phyloP scores from a whole-genome alignment of 2,113 vertebrate genomes.

The Leptobrachium leishanense region DNA sequence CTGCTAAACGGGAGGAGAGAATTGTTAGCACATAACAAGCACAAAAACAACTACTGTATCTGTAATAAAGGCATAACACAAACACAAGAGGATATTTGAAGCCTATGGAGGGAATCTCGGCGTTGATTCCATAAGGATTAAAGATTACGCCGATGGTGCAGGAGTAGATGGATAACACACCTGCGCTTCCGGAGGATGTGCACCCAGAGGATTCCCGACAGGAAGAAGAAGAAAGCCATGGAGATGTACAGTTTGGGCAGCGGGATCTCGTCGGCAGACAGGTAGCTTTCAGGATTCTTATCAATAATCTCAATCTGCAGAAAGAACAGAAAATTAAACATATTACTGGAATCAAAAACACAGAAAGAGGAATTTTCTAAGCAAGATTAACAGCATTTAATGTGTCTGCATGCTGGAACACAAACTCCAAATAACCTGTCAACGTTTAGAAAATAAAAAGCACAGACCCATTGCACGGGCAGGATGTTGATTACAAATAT shows the following conservation, averaged over 20 bases:
- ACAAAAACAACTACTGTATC: too few species aligned
- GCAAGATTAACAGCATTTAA: too few species aligned
- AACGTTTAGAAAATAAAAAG: too few species aligned
- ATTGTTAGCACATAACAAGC: neutral
- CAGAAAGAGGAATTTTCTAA: neutral
- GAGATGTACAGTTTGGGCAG: slow-evolving; percentile 82
- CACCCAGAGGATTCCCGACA: slow-evolving; percentile 78
- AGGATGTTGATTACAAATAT: too few species aligned
- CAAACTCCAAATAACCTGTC: too few species aligned
- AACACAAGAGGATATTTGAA: too few species aligned
- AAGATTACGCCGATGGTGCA: neutral
- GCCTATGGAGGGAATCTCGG: too few species aligned
- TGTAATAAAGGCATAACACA: too few species aligned
- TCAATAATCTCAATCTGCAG: slow-evolving; percentile 78
- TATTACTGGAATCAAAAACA: neutral
- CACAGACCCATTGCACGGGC: too few species aligned
- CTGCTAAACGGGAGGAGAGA: slow-evolving; percentile 58
- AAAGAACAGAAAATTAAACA: neutral
- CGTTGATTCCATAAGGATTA: too few species aligned
- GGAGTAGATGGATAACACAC: slow-evolving; percentile 49
- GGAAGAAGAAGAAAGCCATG: slow-evolving; percentile 81
- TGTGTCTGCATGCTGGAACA: too few species aligned
- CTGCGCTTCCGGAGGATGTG: slow-evolving; percentile 79
- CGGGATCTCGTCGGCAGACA: slow-evolving; percentile 84
- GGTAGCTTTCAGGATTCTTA: slow-evolving; percentile 81